phyloP scores from a whole-genome alignment of 2,797 vertebrate species.

The Rhinichthys osculus region DNA sequence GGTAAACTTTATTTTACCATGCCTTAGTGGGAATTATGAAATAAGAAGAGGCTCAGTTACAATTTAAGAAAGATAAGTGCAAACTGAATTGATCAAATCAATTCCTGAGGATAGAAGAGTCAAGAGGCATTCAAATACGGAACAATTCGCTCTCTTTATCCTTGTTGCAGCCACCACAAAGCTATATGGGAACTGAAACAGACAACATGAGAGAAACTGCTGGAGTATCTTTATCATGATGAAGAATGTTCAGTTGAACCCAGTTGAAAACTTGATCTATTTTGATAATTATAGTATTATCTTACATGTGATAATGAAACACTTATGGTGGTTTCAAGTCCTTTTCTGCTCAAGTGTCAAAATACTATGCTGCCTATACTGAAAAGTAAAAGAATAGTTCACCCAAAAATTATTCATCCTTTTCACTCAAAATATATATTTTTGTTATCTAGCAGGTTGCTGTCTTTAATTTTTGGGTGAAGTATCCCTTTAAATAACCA shows the following conservation, averaged over 20 bases:
- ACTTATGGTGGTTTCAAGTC: slow-evolving; percentile 15
- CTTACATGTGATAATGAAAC: neutral
- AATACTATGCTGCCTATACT: neutral
- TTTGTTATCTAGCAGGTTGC: neutral
- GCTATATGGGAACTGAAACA: slow-evolving; percentile 7
- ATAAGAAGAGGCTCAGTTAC: slow-evolving; percentile 66
- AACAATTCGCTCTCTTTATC: slow-evolving; percentile 14
- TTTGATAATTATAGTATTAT: neutral
- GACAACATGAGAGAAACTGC: slow-evolving; percentile 12
- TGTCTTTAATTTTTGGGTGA: neutral
- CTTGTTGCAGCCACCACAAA: slow-evolving; percentile 8
- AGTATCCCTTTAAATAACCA: slow-evolving; percentile 12
- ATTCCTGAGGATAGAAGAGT: slow-evolving; percentile 66
- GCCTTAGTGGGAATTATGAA: slow-evolving; percentile 17
- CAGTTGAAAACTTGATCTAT: slow-evolving; percentile 1
- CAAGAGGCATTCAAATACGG: slow-evolving; percentile 48
- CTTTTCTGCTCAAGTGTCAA: slow-evolving; percentile 19
- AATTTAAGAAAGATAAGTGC: slow-evolving; percentile 79
- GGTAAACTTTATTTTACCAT: slow-evolving; percentile 36
- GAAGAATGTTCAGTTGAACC: neutral
- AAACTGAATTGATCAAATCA: slow-evolving; percentile 68
- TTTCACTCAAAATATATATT: neutral
- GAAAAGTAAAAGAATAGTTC: neutral
- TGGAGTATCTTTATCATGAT: neutral
- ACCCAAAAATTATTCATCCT: neutral